These are phyloP conservation scores for Strigamia maritima DNA, from an alignment of 2,888 invertebrate species.

Conservation along the genomic window DNA sequence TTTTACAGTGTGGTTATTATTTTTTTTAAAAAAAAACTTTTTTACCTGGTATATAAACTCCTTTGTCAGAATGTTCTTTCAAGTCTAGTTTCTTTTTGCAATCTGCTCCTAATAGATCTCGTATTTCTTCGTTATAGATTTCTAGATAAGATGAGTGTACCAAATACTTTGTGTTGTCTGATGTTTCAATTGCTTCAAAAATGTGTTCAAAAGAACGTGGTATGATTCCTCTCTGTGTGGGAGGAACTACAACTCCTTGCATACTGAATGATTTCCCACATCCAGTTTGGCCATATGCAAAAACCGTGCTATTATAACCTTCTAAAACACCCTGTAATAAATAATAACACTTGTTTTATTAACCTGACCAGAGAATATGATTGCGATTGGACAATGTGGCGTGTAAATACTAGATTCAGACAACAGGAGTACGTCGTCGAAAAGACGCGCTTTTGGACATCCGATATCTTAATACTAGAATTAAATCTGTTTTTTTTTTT, in stretches of 20 bases:
- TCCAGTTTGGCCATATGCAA: conserved; percentile 90
- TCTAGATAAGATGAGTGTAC: conserved; percentile 77
- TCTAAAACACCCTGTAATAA: conserved; percentile 70
- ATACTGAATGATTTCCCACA: conserved; percentile 88
- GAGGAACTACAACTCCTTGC: conserved; percentile 65
- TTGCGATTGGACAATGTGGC: too few species aligned
- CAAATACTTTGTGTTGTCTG: conserved; percentile 65
- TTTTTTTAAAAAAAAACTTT: conserved; percentile 1
- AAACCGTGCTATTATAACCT: conserved; percentile 89
- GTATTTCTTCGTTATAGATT: conserved; percentile 78
- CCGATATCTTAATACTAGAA: too few species aligned
- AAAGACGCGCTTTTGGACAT: too few species aligned
- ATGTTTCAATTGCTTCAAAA: conserved; percentile 76
- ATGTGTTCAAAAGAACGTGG: conserved; percentile 81
- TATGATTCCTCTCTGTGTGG: conserved; percentile 61
- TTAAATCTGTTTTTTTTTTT: too few species aligned
- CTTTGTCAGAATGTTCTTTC: conserved; percentile 65
- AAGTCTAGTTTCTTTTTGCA: conserved; percentile 62
- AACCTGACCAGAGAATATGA: too few species aligned
- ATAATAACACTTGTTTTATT: too few species aligned
- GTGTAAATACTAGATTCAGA: too few species aligned
- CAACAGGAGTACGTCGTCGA: too few species aligned
- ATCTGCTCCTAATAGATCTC: conserved; percentile 64
- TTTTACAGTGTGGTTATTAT: too few species aligned
- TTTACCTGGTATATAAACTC: conserved; percentile 64